Base-by-base conservation (phyloP, 30 jellyfish, hydroid and myxozoan genomes). In the Sanderia malayensis region DNA sequence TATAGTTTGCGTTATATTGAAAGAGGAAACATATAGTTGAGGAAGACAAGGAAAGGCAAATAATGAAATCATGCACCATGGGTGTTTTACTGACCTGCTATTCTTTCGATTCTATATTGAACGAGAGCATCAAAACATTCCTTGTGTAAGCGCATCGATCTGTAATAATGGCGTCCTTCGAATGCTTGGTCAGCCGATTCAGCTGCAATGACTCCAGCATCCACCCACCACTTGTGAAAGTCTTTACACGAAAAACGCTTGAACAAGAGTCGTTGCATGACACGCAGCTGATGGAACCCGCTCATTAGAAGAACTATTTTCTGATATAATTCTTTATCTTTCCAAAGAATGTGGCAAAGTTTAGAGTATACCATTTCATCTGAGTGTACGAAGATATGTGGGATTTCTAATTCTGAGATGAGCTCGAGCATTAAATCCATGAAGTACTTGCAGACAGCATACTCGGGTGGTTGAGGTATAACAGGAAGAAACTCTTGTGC, bases 261-360 rank as follows among this genome's bases (percentile, higher is more conserved):
- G 85, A 15, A 67, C 29, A 76, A 23, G 3, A 63, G 73, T 23
- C 70, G 37, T 23, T 63, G 89, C 52, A 23, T 46, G 8, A 76
- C 89, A 20, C 83, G 85, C 31, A 72, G 19, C 61, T 75, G 87
- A 44, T 63, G 74, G 29, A 75, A 75, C 23, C 87, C 85, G 6
- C 87, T 86, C 87, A 75, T 75, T 30, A 63, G 49, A 10, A 75
- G 44, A 13, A 75, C 47, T 13, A 63, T 63, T 4, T 31, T 33
- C 17, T 44, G 37, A 23, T 69, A 69, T 9, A 44, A 18, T 1
- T 60, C 83, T 60, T 11, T 45, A 62, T 75, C 62, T 27, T 75
- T 75, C 83, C 87, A 34, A n/a, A 75, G 41, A 44, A 75, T 75
- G 70, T 75, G 30, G 49, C 87, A 75, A 2, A 75, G 72, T 25